Conservation (phyloP, 2,888 invertebrate species). For the Erebia palarica region DNA sequence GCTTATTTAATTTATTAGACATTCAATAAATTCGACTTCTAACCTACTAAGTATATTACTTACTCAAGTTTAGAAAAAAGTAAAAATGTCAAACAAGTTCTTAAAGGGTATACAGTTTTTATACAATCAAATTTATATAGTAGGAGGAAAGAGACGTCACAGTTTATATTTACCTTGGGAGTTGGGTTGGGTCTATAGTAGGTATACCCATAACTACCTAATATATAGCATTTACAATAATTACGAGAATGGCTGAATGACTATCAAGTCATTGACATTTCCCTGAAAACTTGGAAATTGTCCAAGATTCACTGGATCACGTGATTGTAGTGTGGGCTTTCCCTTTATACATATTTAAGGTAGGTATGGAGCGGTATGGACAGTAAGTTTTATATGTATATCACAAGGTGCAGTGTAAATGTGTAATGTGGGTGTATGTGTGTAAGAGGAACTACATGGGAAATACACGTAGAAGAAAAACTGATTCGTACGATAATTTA, state of each 20-base stretch:
- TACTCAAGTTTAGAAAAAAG: neutral
- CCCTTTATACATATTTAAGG: slow-evolving; percentile 4
- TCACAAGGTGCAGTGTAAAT: no score
- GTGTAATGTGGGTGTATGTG: no score
- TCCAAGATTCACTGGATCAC: slow-evolving; percentile 15
- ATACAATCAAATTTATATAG: slow-evolving; percentile 6
- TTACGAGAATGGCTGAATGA: neutral
- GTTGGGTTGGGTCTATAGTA: neutral
- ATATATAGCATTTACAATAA: neutral
- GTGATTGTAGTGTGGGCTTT: slow-evolving; percentile 8
- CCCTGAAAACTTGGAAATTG: slow-evolving; percentile 27
- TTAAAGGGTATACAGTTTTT: neutral
- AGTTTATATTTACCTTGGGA: neutral
- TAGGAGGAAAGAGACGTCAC: slow-evolving; percentile 9
- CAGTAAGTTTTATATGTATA: no score
- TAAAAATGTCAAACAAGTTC: neutral
- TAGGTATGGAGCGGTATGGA: no score
- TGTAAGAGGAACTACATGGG: neutral
- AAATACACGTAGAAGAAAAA: neutral
- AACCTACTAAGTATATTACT: neutral
- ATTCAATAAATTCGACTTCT: neutral
- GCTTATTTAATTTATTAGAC: neutral
- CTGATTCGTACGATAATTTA: neutral
- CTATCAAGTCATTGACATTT: slow-evolving; percentile 32
- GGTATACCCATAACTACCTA: no score